Conservation (phyloP, 2,113 vertebrate species). For the Neodon shergylaensis region DNA sequence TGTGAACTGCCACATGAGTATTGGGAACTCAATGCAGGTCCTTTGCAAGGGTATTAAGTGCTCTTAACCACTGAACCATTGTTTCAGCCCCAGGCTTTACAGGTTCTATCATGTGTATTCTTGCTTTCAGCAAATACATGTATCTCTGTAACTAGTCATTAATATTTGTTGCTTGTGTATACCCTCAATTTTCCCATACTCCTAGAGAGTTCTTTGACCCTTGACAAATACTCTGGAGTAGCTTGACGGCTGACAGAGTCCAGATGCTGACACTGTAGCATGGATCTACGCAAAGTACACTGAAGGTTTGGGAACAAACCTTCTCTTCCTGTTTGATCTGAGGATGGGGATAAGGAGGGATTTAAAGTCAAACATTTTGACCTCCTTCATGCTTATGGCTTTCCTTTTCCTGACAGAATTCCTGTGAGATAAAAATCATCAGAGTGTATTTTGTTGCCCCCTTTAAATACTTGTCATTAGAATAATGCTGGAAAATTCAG, state of each 20-base stretch:
- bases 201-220: background rate
- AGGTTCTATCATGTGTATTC: background rate
- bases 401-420: background rate
- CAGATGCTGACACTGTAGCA: background rate
- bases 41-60: background rate
- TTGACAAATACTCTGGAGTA: background rate
- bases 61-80: background rate
- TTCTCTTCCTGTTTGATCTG: background rate
- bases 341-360: background rate
- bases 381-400: background rate
- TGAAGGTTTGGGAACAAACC: background rate
- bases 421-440: background rate
- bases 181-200: background rate
- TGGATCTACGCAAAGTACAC: background rate
- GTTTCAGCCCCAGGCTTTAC: background rate
- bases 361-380: background rate
- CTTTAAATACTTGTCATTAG: constrained; percentile 42
- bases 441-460: constrained; percentile 6
- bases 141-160: background rate
- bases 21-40: background rate
- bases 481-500: background rate
- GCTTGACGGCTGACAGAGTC: background rate
- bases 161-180: background rate
- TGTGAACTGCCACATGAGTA: background rate
- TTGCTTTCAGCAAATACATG: background rate